Evolutionary conservation across 2,113 vertebrate genomes (phyloP).

Genomic region (Strigops habroptila): DNA sequence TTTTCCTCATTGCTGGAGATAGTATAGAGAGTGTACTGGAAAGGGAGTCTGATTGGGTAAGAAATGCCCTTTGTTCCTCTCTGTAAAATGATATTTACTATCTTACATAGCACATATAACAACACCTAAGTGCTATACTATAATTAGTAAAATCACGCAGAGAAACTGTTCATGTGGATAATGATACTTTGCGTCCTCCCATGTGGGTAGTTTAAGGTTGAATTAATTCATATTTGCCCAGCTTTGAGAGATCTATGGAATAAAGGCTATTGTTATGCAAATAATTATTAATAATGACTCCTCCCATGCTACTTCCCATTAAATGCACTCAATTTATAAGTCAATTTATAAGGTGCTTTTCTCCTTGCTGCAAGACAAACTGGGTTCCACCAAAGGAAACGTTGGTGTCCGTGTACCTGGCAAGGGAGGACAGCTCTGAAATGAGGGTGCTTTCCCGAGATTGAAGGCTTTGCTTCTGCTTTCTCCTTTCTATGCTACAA

Average conservation of each 20-base stretch:
- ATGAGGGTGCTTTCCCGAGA: not conserved
- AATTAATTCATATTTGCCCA: conserved; percentile 66
- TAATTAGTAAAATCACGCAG: conserved; percentile 62
- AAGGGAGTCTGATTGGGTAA: not conserved
- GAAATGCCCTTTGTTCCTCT: not conserved
- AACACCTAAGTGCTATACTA: conserved; percentile 48
- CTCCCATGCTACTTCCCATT: conserved; percentile 7
- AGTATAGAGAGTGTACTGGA: not conserved
- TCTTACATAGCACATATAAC: conserved; percentile 25
- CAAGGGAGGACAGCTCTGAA: not conserved
- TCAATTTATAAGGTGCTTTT: conserved; percentile 27
- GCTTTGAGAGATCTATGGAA: conserved; percentile 19
- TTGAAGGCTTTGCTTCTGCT: not conserved
- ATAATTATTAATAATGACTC: conserved; percentile 63
- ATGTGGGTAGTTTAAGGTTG: conserved; percentile 52
- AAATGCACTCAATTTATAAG: conserved; percentile 38
- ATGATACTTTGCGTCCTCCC: conserved; percentile 54
- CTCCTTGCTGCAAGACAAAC: not conserved
- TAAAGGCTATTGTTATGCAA: conserved; percentile 43
- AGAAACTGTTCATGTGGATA: conserved; percentile 57
- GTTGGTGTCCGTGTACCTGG: not conserved
- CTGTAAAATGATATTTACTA: conserved; percentile 38
- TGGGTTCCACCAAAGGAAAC: not conserved
- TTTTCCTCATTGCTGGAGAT: not conserved
- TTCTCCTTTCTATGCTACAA: not conserved